Conservation (phyloP, 2,888 invertebrate genomes). For the Microctonus hyperodae region DNA sequence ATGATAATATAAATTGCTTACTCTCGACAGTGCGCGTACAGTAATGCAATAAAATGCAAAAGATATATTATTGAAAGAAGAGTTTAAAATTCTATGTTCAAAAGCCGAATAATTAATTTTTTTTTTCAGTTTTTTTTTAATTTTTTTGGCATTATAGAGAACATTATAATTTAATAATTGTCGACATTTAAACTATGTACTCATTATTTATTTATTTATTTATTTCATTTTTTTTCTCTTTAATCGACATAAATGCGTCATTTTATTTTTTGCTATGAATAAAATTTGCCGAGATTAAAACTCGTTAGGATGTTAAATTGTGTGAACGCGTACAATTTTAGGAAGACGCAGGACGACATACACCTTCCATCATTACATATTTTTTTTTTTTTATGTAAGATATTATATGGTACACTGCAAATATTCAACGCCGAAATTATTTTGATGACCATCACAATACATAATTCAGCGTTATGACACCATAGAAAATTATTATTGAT, state of each 20-base stretch:
- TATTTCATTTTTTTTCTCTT: background rate
- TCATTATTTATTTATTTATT: constrained; percentile 3
- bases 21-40: constrained; percentile 24
- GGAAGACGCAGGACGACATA: constrained; percentile 38
- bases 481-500: constrained; percentile 18
- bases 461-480: constrained; percentile 8
- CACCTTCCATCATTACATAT: constrained; percentile 18
- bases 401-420: background rate
- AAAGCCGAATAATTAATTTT: constrained; percentile 4
- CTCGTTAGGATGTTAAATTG: constrained; percentile 19
- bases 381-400: background rate
- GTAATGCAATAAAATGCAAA: constrained; percentile 29
- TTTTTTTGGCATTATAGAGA: constrained; percentile 27
- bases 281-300: constrained; percentile 19
- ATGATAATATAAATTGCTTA: constrained; percentile 32
- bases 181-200: constrained; percentile 23
- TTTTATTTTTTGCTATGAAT: constrained; percentile 23
- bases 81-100: constrained; percentile 30
- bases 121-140: constrained; percentile 6
- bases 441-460: background rate
- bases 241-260: constrained; percentile 18
- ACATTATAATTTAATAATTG: constrained; percentile 29
- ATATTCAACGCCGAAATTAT: constrained; percentile 15
- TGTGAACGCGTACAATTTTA: constrained; percentile 24
- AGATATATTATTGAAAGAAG: constrained; percentile 26